A percentile compares a stretch with the other conserved stretches of the same genome.
Conservation (phyloP, 2,888 invertebrate genomes). For the Idaea biselata region DNA sequence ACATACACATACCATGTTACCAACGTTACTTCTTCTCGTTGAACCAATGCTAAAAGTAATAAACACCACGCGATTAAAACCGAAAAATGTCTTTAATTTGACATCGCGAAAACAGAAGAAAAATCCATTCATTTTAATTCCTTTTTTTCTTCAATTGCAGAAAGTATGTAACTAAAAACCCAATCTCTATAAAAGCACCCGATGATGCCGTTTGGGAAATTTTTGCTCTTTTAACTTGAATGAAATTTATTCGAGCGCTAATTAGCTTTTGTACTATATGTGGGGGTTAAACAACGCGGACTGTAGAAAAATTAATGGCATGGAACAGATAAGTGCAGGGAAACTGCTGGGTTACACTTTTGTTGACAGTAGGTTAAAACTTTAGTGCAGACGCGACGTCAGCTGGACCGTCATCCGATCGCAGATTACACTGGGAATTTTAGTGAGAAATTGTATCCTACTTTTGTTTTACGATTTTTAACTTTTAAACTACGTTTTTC, state of each 20-base stretch:
- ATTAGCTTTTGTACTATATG: conserved; percentile 14
- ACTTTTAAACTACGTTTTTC: too few species aligned
- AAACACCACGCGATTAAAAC: too few species aligned
- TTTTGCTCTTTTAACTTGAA: conserved; percentile 23
- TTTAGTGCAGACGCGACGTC: background rate
- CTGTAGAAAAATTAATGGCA: conserved; percentile 4
- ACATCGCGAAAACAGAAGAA: too few species aligned
- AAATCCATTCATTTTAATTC: too few species aligned
- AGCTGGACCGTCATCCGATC: background rate
- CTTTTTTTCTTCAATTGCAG: too few species aligned
- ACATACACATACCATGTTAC: too few species aligned
- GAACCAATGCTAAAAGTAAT: too few species aligned
- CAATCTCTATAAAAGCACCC: background rate
- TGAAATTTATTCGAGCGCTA: conserved; percentile 19
- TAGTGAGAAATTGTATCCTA: background rate
- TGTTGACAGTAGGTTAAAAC: background rate
- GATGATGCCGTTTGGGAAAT: conserved; percentile 23
- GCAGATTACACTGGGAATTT: background rate
- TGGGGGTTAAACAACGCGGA: conserved; percentile 5
- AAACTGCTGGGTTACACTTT: background rate
- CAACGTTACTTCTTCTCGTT: too few species aligned
- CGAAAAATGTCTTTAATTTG: too few species aligned
- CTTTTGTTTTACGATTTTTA: too few species aligned
- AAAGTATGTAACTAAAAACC: background rate
- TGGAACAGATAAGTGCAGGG: conserved; percentile 1